Evolutionary conservation across 2,888 invertebrate species (phyloP).

Genomic region (Drosophila algonquin): DNA sequence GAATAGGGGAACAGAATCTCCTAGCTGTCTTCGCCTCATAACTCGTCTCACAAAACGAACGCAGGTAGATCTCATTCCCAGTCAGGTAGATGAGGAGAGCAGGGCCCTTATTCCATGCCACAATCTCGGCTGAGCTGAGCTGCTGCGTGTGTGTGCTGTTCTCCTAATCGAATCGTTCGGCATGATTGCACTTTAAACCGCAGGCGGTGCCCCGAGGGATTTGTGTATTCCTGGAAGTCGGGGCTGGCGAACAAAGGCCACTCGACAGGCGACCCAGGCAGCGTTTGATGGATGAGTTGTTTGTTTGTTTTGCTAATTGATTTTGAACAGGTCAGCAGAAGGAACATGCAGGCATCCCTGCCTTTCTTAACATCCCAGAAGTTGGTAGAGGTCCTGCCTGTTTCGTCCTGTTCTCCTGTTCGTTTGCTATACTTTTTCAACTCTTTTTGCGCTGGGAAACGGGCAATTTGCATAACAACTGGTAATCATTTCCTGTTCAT

Average conservation of each 20-base stretch:
- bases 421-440: conserved; percentile 45
- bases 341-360: neutral
- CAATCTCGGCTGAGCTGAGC: conserved; percentile 4
- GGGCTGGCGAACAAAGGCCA: conserved; percentile 27
- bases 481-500: conserved; percentile 39
- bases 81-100: conserved; percentile 4
- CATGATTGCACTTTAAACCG: conserved; percentile 63
- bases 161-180: conserved; percentile 49
- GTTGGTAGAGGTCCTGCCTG: neutral
- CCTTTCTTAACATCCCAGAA: neutral
- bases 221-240: conserved; percentile 1
- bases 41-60: neutral
- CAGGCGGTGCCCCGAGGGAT: conserved; percentile 38
- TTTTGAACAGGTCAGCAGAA: conserved; percentile 70
- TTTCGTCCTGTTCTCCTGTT: conserved; percentile 41
- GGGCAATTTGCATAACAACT: conserved; percentile 23
- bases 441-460: conserved; percentile 34
- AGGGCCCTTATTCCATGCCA: conserved; percentile 3
- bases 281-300: conserved; percentile 43
- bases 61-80: conserved; percentile 1
- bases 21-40: neutral
- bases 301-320: conserved; percentile 69
- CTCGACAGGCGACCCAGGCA: conserved; percentile 6
- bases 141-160: conserved; percentile 39
- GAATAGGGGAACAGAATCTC: conserved; percentile 45